Conservation (phyloP, 2,797 vertebrate genomes). For the Mormyrus hasselquistii region DNA sequence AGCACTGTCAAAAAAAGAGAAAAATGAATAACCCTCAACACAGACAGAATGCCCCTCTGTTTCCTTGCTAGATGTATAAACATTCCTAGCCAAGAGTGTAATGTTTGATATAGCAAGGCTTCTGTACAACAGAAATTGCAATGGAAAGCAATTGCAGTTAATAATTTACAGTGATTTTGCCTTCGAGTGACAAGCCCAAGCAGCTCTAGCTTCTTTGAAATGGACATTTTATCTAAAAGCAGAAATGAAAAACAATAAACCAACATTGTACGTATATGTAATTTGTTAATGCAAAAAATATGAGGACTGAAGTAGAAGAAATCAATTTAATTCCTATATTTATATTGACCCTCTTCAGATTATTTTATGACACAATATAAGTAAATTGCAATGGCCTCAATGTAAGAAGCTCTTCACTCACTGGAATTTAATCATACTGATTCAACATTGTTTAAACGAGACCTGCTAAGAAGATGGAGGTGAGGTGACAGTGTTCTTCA, state of each 20-base stretch:
- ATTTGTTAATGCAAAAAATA: background rate
- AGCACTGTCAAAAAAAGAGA: background rate
- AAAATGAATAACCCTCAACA: background rate
- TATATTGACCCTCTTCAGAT: background rate
- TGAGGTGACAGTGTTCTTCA: background rate
- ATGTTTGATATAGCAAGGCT: background rate
- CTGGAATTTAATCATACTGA: background rate
- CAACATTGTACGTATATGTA: background rate
- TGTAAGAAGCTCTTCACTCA: background rate
- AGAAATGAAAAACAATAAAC: background rate
- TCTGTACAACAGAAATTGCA: background rate
- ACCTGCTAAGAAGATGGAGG: background rate
- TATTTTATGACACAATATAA: background rate
- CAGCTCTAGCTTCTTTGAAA: background rate
- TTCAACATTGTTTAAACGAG: slow-evolving; percentile 8
- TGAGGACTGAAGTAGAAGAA: background rate
- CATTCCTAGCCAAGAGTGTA: background rate
- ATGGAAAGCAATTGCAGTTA: background rate
- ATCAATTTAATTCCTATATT: background rate
- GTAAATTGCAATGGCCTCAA: background rate
- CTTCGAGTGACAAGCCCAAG: background rate
- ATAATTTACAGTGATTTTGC: background rate
- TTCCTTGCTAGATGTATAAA: background rate
- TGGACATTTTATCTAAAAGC: background rate
- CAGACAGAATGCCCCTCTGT: background rate